phyloP scores from a whole-genome alignment of 2,113 vertebrate genomes.

The Hymenochirus boettgeri region DNA sequence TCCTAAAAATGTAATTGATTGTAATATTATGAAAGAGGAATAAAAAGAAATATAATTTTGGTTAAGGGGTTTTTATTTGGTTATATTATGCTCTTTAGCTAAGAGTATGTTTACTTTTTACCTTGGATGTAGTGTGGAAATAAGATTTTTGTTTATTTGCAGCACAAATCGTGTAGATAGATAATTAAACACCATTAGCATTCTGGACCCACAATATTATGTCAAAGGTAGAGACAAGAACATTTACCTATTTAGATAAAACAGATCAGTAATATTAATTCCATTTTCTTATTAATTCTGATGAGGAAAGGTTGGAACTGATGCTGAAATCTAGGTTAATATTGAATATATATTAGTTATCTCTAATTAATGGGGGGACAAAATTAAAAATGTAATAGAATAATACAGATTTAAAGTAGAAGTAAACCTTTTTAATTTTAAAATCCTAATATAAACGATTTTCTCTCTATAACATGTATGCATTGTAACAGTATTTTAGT shows the following conservation, averaged over 20 bases:
- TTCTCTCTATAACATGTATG: too few species aligned
- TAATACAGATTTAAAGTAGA: too few species aligned
- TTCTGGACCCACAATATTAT: not conserved
- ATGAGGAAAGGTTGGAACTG: not conserved
- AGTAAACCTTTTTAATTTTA: too few species aligned
- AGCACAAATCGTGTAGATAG: not conserved
- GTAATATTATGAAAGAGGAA: not conserved
- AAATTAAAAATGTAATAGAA: too few species aligned
- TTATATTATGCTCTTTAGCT: not conserved
- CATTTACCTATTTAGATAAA: not conserved
- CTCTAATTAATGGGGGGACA: too few species aligned
- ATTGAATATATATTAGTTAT: not conserved
- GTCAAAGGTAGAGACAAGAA: not conserved
- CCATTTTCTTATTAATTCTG: not conserved
- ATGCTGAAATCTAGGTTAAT: not conserved
- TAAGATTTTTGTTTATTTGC: not conserved
- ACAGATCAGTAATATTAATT: conserved; percentile 17
- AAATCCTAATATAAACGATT: too few species aligned
- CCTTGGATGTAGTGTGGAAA: not conserved
- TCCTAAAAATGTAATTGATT: not conserved
- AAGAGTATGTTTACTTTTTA: not conserved
- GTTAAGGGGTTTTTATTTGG: not conserved
- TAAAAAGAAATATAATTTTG: too few species aligned
- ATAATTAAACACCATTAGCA: not conserved
- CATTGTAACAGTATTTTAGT: too few species aligned